phyloP scores from a whole-genome alignment of 2,888 invertebrate genomes.

The Drosophila imparisetae region DNA sequence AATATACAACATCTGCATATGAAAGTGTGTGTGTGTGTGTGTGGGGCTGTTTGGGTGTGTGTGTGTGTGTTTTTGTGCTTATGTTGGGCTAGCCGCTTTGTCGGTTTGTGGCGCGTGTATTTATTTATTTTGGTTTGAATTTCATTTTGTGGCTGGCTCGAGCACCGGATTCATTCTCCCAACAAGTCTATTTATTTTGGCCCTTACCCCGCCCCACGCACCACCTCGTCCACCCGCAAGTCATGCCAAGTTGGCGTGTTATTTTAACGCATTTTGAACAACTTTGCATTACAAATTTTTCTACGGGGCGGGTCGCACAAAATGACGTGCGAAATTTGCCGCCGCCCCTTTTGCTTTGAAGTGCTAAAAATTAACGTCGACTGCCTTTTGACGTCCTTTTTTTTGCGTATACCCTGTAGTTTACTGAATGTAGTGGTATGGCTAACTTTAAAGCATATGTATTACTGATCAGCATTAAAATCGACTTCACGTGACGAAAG shows the following conservation, averaged over 20 bases:
- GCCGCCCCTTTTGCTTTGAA: slow-evolving; percentile 43
- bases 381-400: slow-evolving; percentile 26
- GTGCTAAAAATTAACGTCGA: slow-evolving; percentile 64
- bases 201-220: not conserved
- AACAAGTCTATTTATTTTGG: slow-evolving; percentile 41
- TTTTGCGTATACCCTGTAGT: slow-evolving; percentile 24
- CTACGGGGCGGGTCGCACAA: slow-evolving; percentile 29
- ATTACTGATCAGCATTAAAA: not conserved
- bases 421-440: not conserved
- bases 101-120: slow-evolving; percentile 49
- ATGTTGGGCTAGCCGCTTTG: slow-evolving; percentile 10
- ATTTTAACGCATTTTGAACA: slow-evolving; percentile 62
- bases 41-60: too few relatives aligned
- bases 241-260: slow-evolving; percentile 18
- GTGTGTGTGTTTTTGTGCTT: slow-evolving; percentile 19
- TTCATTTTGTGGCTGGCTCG: slow-evolving; percentile 69
- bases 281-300: slow-evolving; percentile 71
- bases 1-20: slow-evolving; percentile 39
- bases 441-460: not conserved
- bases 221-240: not conserved
- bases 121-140: slow-evolving; percentile 70
- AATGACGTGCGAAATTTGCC: slow-evolving; percentile 67
- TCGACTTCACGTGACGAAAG: not conserved
- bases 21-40: slow-evolving; percentile 1
- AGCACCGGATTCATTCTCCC: slow-evolving; percentile 10